Evolutionary conservation across 2,888 invertebrate genomes (phyloP), one percentile per base, ranked within the genome.

Genomic region (Idaea dimidiata): DNA sequence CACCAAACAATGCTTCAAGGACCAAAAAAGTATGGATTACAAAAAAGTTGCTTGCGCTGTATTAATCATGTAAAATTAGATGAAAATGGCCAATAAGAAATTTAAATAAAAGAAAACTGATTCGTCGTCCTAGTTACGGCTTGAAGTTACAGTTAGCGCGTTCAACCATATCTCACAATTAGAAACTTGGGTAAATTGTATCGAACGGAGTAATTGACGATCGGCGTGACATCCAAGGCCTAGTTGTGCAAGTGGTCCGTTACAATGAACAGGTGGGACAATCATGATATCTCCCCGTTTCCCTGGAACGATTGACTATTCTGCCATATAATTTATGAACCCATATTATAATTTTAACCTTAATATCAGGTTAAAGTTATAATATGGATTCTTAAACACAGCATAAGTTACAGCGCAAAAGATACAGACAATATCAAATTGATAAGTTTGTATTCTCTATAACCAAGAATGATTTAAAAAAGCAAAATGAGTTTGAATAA

Each of bases 181-280:
- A 83, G 77, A 81, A 81, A 81, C 76, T 74, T 72, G 72, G 76
- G 67, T 75, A 72, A 75, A 77, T 78, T 75, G 76, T 70, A 67
- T 72, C 69, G 73, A 75, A 81, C 82, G 78, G 18, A 17, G 56
- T 56, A 56, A 56, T 56, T 81, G 81, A 80, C 77, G 73, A 79
- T 79, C 72, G 75, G 73, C 72, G 74, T 72, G 79, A 77, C 79
- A 78, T 72, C 72, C 74, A 76, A 84, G 82, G 79, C 85, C 84
- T 80, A 83, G 77, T 83, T 87, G 86, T 87, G 84, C 86, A 83
- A 85, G 81, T 73, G 75, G 77, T 73, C 87, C 87, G 87, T 86
- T 88, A 88, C 76, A 77, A 70, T 74, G 73, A 77, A 75, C 78
- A 78, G 78, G 74, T 81, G 78, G 77, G 73, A 77, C 77, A 73